Evolutionary conservation across 2,113 vertebrate species (phyloP).

Genomic region (Crotalus viridis): DNA sequence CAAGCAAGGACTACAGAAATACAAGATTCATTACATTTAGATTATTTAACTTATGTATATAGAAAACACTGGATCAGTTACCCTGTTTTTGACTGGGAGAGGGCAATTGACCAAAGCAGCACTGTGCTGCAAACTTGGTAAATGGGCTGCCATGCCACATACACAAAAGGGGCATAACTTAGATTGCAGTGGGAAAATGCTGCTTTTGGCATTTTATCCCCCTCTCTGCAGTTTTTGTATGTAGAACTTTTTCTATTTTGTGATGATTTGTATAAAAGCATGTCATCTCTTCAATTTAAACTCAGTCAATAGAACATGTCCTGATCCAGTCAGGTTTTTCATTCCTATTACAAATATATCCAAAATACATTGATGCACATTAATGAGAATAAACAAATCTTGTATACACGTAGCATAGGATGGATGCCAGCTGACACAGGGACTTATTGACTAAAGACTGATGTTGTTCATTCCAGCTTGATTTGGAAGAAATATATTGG

Average conservation of each 20-base stretch:
- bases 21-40: not conserved
- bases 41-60: not conserved
- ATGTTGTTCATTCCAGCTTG: not conserved
- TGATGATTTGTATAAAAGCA: not conserved
- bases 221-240: not conserved
- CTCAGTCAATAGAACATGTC: not conserved
- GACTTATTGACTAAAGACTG: not conserved
- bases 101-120: not conserved
- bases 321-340: not conserved
- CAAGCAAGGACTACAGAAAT: not conserved
- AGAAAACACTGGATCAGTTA: not conserved
- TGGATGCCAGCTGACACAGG: not conserved
- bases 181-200: not conserved
- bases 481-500: not conserved
- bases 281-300: not conserved
- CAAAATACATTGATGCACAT: conserved; percentile 1
- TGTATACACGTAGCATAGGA: not conserved
- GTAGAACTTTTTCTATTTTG: not conserved
- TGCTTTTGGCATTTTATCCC: not conserved
- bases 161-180: not conserved
- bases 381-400: not conserved
- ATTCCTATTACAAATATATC: not conserved
- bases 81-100: not conserved
- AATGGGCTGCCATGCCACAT: not conserved
- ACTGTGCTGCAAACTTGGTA: not conserved